A percentile compares a stretch with the other conserved stretches of the same genome.
Conservation (phyloP, 2,797 vertebrate genomes). For the Bucorvus abyssinicus region DNA sequence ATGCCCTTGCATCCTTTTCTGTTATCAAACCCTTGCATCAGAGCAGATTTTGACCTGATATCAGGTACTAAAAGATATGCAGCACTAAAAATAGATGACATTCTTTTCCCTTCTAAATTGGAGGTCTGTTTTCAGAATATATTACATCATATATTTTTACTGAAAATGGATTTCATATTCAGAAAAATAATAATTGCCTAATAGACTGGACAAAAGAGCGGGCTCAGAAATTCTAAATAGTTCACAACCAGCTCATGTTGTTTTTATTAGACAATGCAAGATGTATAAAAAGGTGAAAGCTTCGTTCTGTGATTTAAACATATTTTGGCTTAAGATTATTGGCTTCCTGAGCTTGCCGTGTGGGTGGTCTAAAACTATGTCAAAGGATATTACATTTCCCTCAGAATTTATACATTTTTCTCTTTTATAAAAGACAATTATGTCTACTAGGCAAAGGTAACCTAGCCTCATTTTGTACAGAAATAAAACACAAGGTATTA, state of each 20-base stretch:
- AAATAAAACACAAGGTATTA: conserved; percentile 15
- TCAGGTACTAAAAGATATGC: not conserved
- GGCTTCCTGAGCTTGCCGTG: not conserved
- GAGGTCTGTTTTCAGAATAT: not conserved
- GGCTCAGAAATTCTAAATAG: not conserved
- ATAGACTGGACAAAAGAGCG: not conserved
- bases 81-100: conserved; percentile 39
- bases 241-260: not conserved
- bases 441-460: conserved; percentile 21
- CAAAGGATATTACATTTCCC: conserved; percentile 5
- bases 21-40: not conserved
- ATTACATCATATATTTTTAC: not conserved
- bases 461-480: not conserved
- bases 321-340: conserved; percentile 49
- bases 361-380: conserved; percentile 41
- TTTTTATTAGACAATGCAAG: conserved; percentile 27
- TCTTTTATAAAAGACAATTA: conserved; percentile 34
- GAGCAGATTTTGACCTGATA: conserved; percentile 4
- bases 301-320: conserved; percentile 32
- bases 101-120: not conserved
- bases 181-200: not conserved
- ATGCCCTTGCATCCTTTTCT: not conserved
- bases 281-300: not conserved
- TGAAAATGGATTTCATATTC: not conserved
- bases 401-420: conserved; percentile 17